phyloP scores from a whole-genome alignment of 2,113 vertebrate species.

The Sceloporus undulatus region DNA sequence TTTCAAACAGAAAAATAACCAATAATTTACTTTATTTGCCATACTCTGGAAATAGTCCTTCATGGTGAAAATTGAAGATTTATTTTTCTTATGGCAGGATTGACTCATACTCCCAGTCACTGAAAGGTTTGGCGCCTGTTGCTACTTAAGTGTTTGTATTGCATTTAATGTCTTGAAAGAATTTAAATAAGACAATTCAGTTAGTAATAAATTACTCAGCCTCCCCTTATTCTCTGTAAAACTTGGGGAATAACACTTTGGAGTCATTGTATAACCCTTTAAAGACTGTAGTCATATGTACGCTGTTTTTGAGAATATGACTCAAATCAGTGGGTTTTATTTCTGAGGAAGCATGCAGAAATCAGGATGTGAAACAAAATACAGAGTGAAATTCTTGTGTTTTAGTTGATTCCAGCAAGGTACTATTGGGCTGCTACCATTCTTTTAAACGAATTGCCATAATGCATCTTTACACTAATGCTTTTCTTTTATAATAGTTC shows the following conservation, averaged over 20 bases:
- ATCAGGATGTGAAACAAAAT: not conserved
- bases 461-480: not conserved
- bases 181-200: not conserved
- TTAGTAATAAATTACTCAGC: not conserved
- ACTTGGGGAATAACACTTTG: too few relatives aligned
- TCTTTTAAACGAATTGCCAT: not conserved
- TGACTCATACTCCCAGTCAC: too few relatives aligned
- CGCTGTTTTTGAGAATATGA: not conserved
- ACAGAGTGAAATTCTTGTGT: not conserved
- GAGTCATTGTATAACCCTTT: not conserved
- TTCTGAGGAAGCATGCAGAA: not conserved
- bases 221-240: not conserved
- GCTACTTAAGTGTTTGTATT: not conserved
- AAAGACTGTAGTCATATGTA: too few relatives aligned
- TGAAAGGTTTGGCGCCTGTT: too few relatives aligned
- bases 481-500: not conserved
- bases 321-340: not conserved
- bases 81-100: too few relatives aligned
- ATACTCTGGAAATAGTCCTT: too few relatives aligned
- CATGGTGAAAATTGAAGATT: too few relatives aligned
- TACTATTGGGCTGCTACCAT: not conserved
- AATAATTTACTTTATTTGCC: too few relatives aligned
- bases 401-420: not conserved
- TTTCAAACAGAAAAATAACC: too few relatives aligned
- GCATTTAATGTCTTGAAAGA: not conserved